Evolutionary conservation across 2,797 vertebrate species (phyloP), one percentile per base, ranked within the genome.

Genomic region (Buphagus erythrorhynchus): DNA sequence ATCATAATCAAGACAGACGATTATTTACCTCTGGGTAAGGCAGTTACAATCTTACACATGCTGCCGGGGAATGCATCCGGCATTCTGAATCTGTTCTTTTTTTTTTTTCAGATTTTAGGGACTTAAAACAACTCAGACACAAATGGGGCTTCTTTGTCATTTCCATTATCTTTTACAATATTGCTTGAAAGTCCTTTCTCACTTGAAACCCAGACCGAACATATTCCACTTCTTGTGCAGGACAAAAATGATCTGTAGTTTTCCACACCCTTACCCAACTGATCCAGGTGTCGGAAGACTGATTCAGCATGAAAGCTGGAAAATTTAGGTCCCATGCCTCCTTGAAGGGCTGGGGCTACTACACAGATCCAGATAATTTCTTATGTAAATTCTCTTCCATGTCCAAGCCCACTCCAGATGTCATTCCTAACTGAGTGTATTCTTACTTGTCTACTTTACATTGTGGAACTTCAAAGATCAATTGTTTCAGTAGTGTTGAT

Each of bases 401-500:
- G 6, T 71, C 13, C 11, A 90, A 90, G 21, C 31, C 38, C 36
- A 25, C n/a, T 91, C 45, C 49, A 68, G 15, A 33, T 59, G 43
- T 33, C 54, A 76, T 46, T 94, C 49, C 49, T 88, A 67, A 63
- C 6, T 0, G 1, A 54, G 6, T 10, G 13, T 65, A 21, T 76
- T 86, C 25, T 67, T 57, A 42, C 24, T 77, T 86, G 63, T 65
- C 65, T 79, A 4, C 28, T 92, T 68, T 72, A 77, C 62, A 25
- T 7, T 78, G 28, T 36, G 94, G 90, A 74, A 91, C 17, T 90
- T 92, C 42, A 29, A 99, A 97, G 90, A 98, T 92, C 6, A 99
- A 75, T 88, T 75, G 97, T 91, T 98, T 98, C 65, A 97, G 98
- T 43, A 99, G 98, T 6, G 98, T 99, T 94, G 98, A 98, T 42